phyloP scores from a whole-genome alignment of 2,113 vertebrate genomes.

The Seriola dumerili region DNA sequence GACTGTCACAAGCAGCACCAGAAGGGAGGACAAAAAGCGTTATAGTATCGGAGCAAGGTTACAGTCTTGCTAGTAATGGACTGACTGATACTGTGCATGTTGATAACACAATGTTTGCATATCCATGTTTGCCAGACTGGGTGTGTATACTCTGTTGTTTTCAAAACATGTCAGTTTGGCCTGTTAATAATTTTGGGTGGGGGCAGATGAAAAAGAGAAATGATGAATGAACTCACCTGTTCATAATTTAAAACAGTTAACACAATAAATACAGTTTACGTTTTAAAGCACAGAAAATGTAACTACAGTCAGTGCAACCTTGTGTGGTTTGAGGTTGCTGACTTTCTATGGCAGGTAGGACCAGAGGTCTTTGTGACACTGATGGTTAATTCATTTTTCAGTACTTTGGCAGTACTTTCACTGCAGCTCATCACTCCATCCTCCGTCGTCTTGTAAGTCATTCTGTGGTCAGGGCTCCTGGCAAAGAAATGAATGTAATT shows the following conservation, averaged over 20 bases:
- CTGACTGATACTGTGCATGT: conserved; percentile 38
- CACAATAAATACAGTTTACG: not conserved
- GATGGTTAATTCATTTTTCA: conserved; percentile 64
- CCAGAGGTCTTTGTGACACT: conserved; percentile 40
- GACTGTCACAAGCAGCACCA: not conserved
- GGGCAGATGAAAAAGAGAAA: not conserved
- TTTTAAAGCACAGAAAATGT: not conserved
- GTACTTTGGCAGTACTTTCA: conserved; percentile 68
- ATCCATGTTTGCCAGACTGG: conserved; percentile 69
- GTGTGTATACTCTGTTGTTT: conserved; percentile 51
- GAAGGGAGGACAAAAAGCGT: not conserved
- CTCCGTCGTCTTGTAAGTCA: conserved; percentile 76
- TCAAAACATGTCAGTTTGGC: conserved; percentile 13
- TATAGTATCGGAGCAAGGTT: conserved; percentile 44
- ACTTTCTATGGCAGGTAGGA: conserved; percentile 34
- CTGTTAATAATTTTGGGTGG: not conserved
- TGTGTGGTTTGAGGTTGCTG: conserved; percentile 19
- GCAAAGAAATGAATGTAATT: conserved; percentile 77
- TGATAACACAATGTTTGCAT: conserved; percentile 73
- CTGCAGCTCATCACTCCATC: conserved; percentile 58
- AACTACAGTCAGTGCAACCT: not conserved
- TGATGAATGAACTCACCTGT: not conserved
- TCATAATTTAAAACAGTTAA: not conserved
- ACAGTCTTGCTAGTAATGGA: conserved; percentile 23
- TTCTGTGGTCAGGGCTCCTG: conserved; percentile 76